Conservation (phyloP, 2,113 vertebrate genomes). For the Eudorcas thomsonii region DNA sequence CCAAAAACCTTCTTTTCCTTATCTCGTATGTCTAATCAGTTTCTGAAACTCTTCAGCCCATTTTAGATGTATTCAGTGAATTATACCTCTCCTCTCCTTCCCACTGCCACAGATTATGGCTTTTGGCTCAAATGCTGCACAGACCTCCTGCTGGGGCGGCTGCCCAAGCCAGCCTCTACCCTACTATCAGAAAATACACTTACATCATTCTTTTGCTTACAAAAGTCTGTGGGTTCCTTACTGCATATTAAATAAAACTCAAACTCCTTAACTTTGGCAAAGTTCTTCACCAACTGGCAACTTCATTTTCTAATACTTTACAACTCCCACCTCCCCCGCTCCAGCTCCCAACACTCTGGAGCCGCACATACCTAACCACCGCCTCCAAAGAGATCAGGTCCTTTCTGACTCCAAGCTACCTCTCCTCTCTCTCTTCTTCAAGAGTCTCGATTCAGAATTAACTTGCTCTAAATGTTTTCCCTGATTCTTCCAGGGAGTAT, state of each 20-base stretch:
- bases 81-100: not conserved
- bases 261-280: not conserved
- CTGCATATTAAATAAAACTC: not conserved
- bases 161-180: not conserved
- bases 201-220: not conserved
- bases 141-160: not conserved
- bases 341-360: not conserved
- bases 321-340: not conserved
- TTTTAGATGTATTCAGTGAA: not conserved
- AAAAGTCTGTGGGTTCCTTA: not conserved
- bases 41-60: not conserved
- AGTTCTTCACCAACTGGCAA: not conserved
- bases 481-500: not conserved
- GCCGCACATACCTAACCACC: not conserved
- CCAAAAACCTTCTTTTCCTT: not conserved
- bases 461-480: not conserved
- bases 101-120: not conserved
- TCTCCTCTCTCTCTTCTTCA: not conserved
- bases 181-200: not conserved
- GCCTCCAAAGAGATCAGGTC: not conserved
- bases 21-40: not conserved
- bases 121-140: not conserved
- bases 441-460: not conserved
- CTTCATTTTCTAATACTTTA: not conserved
- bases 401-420: not conserved